Base-by-base conservation (phyloP, 2,888 invertebrate genomes). In the Tholera decimalis region DNA sequence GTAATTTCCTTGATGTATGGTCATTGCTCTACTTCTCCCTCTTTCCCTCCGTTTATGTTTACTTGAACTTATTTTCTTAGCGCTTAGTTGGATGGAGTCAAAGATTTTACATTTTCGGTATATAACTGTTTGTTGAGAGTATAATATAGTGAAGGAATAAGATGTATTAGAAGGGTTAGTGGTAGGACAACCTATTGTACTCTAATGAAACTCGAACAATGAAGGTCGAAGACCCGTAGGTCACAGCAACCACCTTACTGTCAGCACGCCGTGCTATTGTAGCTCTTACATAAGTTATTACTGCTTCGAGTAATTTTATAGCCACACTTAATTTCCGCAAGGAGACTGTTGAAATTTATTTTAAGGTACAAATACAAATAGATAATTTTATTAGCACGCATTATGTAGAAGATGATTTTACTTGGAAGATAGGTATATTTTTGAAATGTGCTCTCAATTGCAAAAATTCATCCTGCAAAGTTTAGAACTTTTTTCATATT, bases 161-260 rank as follows among this genome's bases (percentile, higher is more conserved):
- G 49, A 58, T 66, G 15, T 64, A 61, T 70, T 77, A 78, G 79
- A 66, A 79, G 73, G 64, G 73, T 78, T 83, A 80, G 83, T 84
- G 79, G 77, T 79, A 77, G 80, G 85, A 82, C 79, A 85, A 83
- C 86, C 88, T 89, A 89, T 92, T 92, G 92, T 91, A 88, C 89
- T 91, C 77, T 89, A 89, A 91, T 91, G 90, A 87, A 91, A 90
- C 88, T 87, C 90, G 89, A 93, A 93, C 93, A 94, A 93, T 93
- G 88, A 90, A 88, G 93, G 93, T 93, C 94, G 91, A 88, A 89
- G 93, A 93, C 93, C 93, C 89, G 87, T 84, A 87, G 93, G 92
- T 92, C 91, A 91, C 87, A 88, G 85, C 90, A 85, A 84, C 88
- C 86, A 88, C 87, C 85, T 89, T 79, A 76, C 86, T 82, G 80